These are phyloP conservation scores for Lampris megalopsis DNA, from an alignment of 2,113 vertebrate species.

Conservation along the genomic window DNA sequence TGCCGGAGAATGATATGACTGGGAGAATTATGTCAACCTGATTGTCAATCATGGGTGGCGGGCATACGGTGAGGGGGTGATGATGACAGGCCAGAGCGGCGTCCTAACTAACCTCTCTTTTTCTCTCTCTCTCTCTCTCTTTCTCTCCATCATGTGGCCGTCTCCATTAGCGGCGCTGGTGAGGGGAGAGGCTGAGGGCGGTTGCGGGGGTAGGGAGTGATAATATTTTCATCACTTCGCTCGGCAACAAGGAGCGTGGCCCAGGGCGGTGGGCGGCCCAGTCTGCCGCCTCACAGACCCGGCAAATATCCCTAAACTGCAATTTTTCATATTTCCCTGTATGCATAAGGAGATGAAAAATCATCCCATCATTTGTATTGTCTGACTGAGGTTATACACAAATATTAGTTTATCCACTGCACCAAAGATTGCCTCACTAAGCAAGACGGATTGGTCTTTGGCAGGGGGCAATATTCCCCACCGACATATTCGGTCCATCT, in stretches of 20 bases:
- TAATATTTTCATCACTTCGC: constrained; percentile 99
- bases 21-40: constrained; percentile 92
- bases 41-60: constrained; percentile 91
- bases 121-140: constrained; percentile 32
- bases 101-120: constrained; percentile 16
- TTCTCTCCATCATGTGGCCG: constrained; percentile 87
- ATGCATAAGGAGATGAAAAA: constrained; percentile 99
- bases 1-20: constrained; percentile 84
- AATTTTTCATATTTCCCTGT: constrained; percentile 99
- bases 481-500: constrained; percentile 93
- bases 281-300: constrained; percentile 92
- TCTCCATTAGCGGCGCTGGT: constrained; percentile 87
- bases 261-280: constrained; percentile 93
- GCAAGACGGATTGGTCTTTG: constrained; percentile 95
- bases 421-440: constrained; percentile 95
- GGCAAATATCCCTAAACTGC: constrained; percentile 96
- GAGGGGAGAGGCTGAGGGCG: constrained; percentile 76
- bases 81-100: constrained; percentile 79
- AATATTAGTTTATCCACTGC: constrained; percentile 99
- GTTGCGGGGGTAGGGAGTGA: constrained; percentile 77
- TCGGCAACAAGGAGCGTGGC: constrained; percentile 91
- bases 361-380: constrained; percentile 98
- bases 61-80: constrained; percentile 76
- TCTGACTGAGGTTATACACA: constrained; percentile 98
- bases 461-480: constrained; percentile 94